Evolutionary conservation across 2,113 vertebrate genomes (phyloP).

Genomic region (Cromileptes altivelis): DNA sequence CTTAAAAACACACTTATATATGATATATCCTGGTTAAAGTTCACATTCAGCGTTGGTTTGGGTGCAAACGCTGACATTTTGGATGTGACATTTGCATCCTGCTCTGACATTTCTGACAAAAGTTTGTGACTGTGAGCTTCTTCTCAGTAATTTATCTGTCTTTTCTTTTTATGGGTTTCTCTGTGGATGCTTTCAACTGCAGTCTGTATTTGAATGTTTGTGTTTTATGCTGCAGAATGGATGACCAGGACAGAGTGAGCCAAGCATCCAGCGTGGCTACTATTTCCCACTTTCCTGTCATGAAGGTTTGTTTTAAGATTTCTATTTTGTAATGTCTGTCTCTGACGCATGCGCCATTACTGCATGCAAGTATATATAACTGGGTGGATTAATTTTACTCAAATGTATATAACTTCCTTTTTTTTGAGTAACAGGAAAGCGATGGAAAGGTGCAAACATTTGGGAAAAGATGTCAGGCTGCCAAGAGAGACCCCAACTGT

Average conservation of each 20-base stretch:
- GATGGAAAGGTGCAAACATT: conserved; percentile 89
- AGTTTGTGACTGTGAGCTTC: not conserved
- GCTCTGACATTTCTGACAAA: not conserved
- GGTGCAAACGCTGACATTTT: not conserved
- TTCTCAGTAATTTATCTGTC: not conserved
- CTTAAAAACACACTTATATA: not conserved
- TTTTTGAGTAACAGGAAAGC: conserved; percentile 58
- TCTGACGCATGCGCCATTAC: not conserved
- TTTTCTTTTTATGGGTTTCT: not conserved
- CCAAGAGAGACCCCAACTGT: conserved; percentile 91
- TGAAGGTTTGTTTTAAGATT: conserved; percentile 69
- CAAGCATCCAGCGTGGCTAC: conserved; percentile 87
- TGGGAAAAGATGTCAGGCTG: conserved; percentile 89
- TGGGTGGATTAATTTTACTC: no score
- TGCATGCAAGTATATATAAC: not conserved
- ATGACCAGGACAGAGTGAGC: conserved; percentile 85
- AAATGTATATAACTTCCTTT: not conserved
- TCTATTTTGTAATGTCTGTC: not conserved
- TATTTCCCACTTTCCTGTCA: conserved; percentile 83
- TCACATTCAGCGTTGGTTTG: not conserved
- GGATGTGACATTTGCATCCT: not conserved
- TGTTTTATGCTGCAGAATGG: conserved; percentile 79
- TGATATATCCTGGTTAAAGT: not conserved
- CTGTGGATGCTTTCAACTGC: not conserved
- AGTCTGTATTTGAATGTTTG: not conserved